Conservation (phyloP, 1,140 invertebrate species). For the Hyles vespertilio region DNA sequence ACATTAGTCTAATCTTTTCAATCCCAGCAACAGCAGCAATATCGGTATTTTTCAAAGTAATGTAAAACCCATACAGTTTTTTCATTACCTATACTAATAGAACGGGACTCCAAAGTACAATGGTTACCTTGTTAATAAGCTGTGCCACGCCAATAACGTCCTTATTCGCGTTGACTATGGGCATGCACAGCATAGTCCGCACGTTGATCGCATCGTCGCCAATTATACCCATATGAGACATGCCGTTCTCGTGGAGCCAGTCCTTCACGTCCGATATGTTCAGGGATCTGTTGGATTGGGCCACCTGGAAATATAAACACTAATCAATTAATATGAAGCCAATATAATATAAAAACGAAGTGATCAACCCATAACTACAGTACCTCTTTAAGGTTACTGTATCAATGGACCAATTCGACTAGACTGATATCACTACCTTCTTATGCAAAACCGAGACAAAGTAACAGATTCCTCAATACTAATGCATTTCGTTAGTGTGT, state of each 20-base stretch:
- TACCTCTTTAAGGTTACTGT: no score
- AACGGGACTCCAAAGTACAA: neutral
- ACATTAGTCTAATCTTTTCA: no score
- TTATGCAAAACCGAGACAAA: no score
- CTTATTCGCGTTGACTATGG: conserved; percentile 92
- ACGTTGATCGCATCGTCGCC: conserved; percentile 80
- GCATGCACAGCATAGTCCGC: conserved; percentile 91
- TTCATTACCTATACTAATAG: neutral
- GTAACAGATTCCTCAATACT: no score
- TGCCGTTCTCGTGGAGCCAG: conserved; percentile 51
- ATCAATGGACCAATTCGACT: no score
- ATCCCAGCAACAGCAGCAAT: no score
- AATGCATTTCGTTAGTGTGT: no score
- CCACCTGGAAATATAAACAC: conserved; percentile 80
- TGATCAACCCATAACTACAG: no score
- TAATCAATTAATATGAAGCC: neutral
- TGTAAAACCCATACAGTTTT: no score
- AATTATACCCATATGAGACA: conserved; percentile 24
- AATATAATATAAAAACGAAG: neutral
- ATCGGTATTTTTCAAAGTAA: no score
- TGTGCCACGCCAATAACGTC: conserved; percentile 94
- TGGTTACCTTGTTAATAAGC: conserved; percentile 91
- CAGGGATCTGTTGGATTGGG: conserved; percentile 86
- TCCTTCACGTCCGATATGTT: conserved; percentile 87
- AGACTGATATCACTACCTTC: no score